Evolutionary conservation across 2,888 invertebrate species (phyloP), one percentile per base, ranked within the genome.

Genomic region (Acrocyrtus sp.): DNA sequence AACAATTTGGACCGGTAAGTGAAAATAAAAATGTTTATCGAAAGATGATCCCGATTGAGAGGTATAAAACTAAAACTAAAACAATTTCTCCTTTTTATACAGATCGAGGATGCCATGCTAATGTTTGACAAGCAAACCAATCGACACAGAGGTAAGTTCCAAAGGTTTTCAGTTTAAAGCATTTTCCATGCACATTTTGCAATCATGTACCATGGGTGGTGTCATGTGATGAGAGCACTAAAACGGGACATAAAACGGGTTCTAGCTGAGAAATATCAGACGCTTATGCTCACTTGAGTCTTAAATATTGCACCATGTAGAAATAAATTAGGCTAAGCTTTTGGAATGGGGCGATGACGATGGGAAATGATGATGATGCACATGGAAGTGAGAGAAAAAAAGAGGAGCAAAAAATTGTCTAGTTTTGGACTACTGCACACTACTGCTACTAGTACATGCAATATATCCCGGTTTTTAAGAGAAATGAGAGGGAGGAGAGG

Each of bases 81-180:
- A n/a, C n/a, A 34, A 8, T 34, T 34, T 34, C 34, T 34, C 34
- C 34, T 34, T 34, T 34, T 34, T 34, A 94, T 94, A 77, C 93
- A 97, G 96, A 96, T 98, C 86, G 97, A 98, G 87, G 98, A 98
- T 86, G 98, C 98, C 83, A 99, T 99, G 98, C 91, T 99, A 86
- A 99, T 99, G 99, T 99, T 98, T 88, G 99, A 99, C 88, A 99
- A 99, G 90, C 96, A 98, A 87, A 99, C 99, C 85, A 98, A 98
- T 90, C 93, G 99, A 88, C 99, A 99, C 89, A 93, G 99, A 94
- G 95, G 95, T 95, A 86, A 91, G 53, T 27, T 53, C 3, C 56
- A 34, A 34, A 34, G n/a, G n/a, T 12, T 34, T 41, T 39, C 56
- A 56, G 41, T 39, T 56, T 56, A 41, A 22, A 56, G 34, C 39